Evolutionary conservation across 2,797 vertebrate species (phyloP).

Genomic region (Manis crassicaudata): DNA sequence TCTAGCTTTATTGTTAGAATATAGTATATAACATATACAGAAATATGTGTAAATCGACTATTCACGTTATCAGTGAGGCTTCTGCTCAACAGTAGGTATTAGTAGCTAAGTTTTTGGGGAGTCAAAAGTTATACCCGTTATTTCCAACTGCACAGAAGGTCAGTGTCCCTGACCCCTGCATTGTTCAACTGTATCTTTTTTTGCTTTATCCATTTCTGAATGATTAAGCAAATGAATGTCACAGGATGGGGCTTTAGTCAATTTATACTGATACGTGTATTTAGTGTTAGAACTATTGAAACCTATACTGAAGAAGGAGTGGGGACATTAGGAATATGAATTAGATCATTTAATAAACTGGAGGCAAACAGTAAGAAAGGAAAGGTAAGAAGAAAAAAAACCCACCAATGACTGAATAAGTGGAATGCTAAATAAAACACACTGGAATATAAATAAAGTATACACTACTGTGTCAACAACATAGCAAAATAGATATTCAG

Average conservation of each 20-base stretch:
- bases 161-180: too few species aligned
- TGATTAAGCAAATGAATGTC: not conserved
- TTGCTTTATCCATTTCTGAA: not conserved
- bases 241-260: not conserved
- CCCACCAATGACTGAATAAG: not conserved
- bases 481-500: not conserved
- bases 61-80: too few species aligned
- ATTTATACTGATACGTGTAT: not conserved
- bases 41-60: too few species aligned
- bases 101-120: too few species aligned
- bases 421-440: not conserved
- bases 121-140: too few species aligned
- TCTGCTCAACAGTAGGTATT: too few species aligned
- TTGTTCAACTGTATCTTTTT: not conserved
- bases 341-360: not conserved
- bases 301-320: not conserved
- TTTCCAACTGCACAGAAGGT: too few species aligned
- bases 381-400: not conserved
- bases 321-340: not conserved
- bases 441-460: not conserved
- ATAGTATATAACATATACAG: too few species aligned
- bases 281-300: conserved; percentile 39
- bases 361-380: not conserved
- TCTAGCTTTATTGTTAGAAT: too few species aligned
- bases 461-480: not conserved